Base-by-base conservation (phyloP, 2,888 invertebrate species). In the Lasioglossum morio region DNA sequence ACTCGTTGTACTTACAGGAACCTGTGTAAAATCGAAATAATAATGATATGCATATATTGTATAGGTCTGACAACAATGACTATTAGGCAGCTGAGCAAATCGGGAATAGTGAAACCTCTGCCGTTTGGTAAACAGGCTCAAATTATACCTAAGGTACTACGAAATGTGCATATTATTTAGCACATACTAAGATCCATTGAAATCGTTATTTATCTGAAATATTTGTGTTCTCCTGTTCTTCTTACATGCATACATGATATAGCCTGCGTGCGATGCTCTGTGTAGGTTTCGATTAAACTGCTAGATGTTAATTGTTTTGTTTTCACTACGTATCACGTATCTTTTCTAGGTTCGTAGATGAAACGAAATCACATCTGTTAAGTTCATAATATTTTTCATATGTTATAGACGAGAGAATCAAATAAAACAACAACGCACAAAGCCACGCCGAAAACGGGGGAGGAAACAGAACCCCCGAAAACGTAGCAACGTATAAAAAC, bases 1-100 rank as follows among this genome's bases (percentile, higher is more conserved):
- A 69, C 3, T 60, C 23, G 60, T 14, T 66, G 16, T 0, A 63
- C 40, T 48, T 66, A 14, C 40, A 23, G 37, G 14, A 10, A 43
- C n/a, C 30, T 43, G 27, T 43, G 14, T 8, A 63, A 53, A 70
- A 57, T 53, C 12, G 2, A 19, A 23, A 46, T 53, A 40, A 60
- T 81, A 72, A 74, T 77, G 37, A 60, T 14, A 43, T 63, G 30
- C 46, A 48, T 72, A n/a, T 76, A 75, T 74, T 85, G 80, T 27
- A 72, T 84, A 98, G 98, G 98, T 90, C 98, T 98, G 72, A 98
- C 99, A 34, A 98, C 98, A 30, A 95, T 97, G 93, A 97, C 98
- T 12, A 98, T 99, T 82, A 98, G 97, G 92, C 97, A 97, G 93
- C 96, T 99, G 89, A 97, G 97, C 91, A 96, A 96, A 91, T 96